Conservation (phyloP, 2,113 vertebrate genomes). For the Chrysochloris asiatica region DNA sequence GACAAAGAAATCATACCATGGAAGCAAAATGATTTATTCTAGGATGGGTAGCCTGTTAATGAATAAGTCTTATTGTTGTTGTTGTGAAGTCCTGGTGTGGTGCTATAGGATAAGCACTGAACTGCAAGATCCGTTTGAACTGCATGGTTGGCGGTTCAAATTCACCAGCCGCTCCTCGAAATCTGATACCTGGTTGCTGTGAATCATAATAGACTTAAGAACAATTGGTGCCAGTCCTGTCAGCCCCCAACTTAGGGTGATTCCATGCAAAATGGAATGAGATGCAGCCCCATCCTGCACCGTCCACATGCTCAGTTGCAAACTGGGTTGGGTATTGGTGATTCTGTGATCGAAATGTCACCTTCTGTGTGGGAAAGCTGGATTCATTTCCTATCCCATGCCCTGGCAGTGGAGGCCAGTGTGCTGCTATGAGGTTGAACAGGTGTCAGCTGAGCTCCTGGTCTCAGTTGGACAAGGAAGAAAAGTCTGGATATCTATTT, state of each 20-base stretch:
- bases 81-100: too few species aligned
- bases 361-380: not conserved
- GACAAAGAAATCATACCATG: not conserved
- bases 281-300: not conserved
- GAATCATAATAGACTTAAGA: not conserved
- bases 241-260: not conserved
- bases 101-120: too few species aligned
- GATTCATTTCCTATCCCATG: not conserved
- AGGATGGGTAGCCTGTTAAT: not conserved
- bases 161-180: too few species aligned
- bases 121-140: too few species aligned
- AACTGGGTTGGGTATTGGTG: not conserved
- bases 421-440: not conserved
- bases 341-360: not conserved
- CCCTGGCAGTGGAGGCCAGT: not conserved
- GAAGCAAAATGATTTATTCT: slow-evolving; percentile 25
- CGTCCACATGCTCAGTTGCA: not conserved
- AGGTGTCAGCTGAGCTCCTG: not conserved
- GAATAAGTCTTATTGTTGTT: not conserved
- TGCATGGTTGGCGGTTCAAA: too few species aligned
- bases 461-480: not conserved
- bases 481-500: not conserved
- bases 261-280: not conserved
- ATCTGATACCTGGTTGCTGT: too few species aligned
- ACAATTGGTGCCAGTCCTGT: too few species aligned